phyloP scores from a whole-genome alignment of 30 jellyfish, hydroid and myxozoan genomes.

The Phacellophora camtschatica region DNA sequence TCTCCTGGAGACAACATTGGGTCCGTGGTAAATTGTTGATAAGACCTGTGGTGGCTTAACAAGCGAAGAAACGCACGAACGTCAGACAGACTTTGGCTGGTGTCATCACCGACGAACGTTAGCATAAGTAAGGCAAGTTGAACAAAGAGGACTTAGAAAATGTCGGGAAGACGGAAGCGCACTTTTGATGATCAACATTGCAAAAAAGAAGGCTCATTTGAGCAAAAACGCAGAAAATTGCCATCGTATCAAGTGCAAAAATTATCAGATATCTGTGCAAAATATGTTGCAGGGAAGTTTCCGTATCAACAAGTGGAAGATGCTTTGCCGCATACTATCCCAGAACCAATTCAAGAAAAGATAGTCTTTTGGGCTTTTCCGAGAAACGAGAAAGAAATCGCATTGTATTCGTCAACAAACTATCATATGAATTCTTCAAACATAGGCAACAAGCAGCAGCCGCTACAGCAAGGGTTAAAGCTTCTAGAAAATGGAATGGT shows the following conservation, averaged over 20 bases:
- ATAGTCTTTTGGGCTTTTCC: slow-evolving; percentile 90
- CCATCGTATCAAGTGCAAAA: background rate
- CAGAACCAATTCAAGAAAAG: slow-evolving; percentile 82
- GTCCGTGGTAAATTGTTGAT: slow-evolving; percentile 43
- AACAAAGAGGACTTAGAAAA: background rate
- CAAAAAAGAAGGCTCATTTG: slow-evolving; percentile 11
- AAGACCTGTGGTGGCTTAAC: slow-evolving; percentile 50
- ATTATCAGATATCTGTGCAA: slow-evolving; percentile 81
- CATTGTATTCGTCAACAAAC: slow-evolving; percentile 82
- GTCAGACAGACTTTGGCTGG: background rate
- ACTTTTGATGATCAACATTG: background rate
- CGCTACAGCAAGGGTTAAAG: slow-evolving; percentile 72
- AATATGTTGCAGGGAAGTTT: slow-evolving; percentile 71
- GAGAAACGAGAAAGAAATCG: slow-evolving; percentile 63
- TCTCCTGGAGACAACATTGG: slow-evolving; percentile 61
- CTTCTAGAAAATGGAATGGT: slow-evolving; percentile 75
- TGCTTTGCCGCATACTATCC: slow-evolving; percentile 66
- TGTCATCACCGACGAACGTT: background rate
- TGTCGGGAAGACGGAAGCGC: slow-evolving; percentile 51
- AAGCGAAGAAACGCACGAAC: slow-evolving; percentile 1
- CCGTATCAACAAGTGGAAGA: slow-evolving; percentile 88
- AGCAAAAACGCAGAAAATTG: slow-evolving; percentile 19
- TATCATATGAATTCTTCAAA: slow-evolving; percentile 24
- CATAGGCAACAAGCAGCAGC: slow-evolving; percentile 60
- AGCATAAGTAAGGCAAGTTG: background rate